A percentile compares a stretch with the other conserved stretches of the same genome.
These are phyloP conservation scores for Salvelinus fontinalis DNA, from an alignment of 2,113 vertebrate genomes.

Conservation along the genomic window DNA sequence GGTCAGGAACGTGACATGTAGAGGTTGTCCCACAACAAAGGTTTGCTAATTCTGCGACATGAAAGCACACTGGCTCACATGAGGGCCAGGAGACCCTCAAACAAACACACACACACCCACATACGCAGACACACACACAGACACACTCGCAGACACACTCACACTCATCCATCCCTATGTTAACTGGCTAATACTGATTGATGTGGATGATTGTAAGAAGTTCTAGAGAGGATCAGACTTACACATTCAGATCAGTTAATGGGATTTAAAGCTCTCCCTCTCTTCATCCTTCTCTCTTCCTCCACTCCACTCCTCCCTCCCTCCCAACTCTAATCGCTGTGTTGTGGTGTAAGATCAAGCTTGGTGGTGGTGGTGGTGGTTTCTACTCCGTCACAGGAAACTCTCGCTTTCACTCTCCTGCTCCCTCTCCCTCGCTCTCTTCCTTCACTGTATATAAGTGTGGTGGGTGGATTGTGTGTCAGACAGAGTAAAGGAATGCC, in stretches of 20 bases:
- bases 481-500: conserved; percentile 48
- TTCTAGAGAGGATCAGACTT: conserved; percentile 46
- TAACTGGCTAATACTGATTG: not conserved
- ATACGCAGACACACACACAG: not conserved
- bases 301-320: conserved; percentile 7
- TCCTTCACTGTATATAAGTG: conserved; percentile 61
- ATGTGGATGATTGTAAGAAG: conserved; percentile 18
- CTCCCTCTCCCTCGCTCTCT: conserved; percentile 27
- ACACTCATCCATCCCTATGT: not conserved
- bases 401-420: conserved; percentile 29
- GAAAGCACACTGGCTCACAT: too few relatives aligned
- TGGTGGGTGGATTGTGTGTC: conserved; percentile 48
- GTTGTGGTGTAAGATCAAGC: conserved; percentile 1
- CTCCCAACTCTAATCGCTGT: conserved; percentile 18
- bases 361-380: not conserved
- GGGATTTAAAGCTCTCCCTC: conserved; percentile 35
- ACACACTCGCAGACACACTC: not conserved
- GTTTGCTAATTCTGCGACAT: too few relatives aligned
- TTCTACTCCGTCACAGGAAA: conserved; percentile 29
- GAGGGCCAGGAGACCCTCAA: not conserved
- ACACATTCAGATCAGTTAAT: conserved; percentile 41
- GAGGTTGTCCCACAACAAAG: too few relatives aligned
- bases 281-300: conserved; percentile 7
- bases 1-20: too few relatives aligned
- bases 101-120: not conserved